Evolutionary conservation across 1,140 invertebrate genomes (phyloP), one percentile per base, ranked within the genome.

Genomic region (Metaphire vulgaris): DNA sequence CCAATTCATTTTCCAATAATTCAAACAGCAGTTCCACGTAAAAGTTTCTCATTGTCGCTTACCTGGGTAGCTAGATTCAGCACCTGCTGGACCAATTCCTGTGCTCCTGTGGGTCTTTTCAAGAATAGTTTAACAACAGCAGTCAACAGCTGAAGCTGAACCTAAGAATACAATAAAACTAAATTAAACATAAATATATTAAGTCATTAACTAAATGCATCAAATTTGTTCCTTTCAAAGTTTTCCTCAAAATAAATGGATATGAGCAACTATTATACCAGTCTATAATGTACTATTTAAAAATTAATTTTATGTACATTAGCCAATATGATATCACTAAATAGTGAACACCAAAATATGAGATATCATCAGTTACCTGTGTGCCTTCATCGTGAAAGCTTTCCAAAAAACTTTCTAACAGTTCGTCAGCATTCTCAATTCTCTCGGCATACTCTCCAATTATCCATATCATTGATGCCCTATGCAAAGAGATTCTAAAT

Each of bases 391-490:
- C 98, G 79, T 98, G 95, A 87, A 99, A 99, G 21, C 96, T 96
- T 88, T 99, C 97, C 0, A 99, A 88, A 88, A 99, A 99, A 81
- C 94, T 97, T 84, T 99, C 97, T 1, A 99, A 87, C 15, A 99
- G 88, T 85, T 99, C 98, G 83, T 99, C 97, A 15, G 97, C 97
- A 87, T 99, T 99, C 85, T 99, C 97, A 81, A 99, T 99, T 80
- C 98, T 90, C 83, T 99, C 98, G 0, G 98, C 97, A 87, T 99
- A 99, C 93, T 79, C 97, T 69, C 88, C 98, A 85, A 99, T 98
- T 79, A 99, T 99, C 98, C 98, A 99, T 79, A 99, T 99, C 98
- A 99, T 99, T 0, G 96, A 98, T 21, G 97, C 98, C 81, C 97
- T 89, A 28, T n/a, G n/a, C n/a, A n/a, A n/a, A n/a, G n/a, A n/a